phyloP scores from a whole-genome alignment of 2,113 vertebrate species.

The Isichthys henryi region DNA sequence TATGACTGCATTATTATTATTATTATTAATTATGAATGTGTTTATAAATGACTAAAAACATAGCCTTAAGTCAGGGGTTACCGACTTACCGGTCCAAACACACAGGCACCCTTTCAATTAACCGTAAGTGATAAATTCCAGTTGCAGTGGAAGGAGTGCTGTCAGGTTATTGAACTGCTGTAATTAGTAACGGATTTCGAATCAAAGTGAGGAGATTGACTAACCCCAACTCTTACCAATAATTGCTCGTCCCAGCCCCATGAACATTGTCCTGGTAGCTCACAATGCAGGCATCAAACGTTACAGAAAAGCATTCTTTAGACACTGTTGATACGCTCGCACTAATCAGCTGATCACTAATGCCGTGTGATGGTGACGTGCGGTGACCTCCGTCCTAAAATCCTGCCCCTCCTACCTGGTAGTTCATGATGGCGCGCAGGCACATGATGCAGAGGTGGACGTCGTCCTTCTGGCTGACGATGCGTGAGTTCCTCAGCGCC shows the following conservation, averaged over 20 bases:
- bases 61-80: no score
- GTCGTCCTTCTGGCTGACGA: slow-evolving; percentile 79
- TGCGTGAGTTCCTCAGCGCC: slow-evolving; percentile 65
- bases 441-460: slow-evolving; percentile 96
- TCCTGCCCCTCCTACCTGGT: slow-evolving; percentile 70
- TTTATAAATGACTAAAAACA: no score
- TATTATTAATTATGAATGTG: no score
- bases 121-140: neutral
- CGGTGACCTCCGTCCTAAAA: neutral
- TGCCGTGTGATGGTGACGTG: neutral
- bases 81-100: neutral
- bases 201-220: neutral
- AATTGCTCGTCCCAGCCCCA: neutral
- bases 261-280: neutral
- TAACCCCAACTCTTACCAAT: neutral
- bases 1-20: no score
- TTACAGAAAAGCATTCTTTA: neutral
- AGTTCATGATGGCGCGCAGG: slow-evolving; percentile 96
- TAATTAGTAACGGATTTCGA: neutral
- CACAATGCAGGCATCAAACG: neutral
- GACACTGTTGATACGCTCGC: no score
- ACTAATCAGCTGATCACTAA: neutral
- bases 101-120: neutral
- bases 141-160: neutral
- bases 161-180: neutral